Evolutionary conservation across 2,113 vertebrate species (phyloP).

Genomic region (Sinocyclocheilus anshuiensis): DNA sequence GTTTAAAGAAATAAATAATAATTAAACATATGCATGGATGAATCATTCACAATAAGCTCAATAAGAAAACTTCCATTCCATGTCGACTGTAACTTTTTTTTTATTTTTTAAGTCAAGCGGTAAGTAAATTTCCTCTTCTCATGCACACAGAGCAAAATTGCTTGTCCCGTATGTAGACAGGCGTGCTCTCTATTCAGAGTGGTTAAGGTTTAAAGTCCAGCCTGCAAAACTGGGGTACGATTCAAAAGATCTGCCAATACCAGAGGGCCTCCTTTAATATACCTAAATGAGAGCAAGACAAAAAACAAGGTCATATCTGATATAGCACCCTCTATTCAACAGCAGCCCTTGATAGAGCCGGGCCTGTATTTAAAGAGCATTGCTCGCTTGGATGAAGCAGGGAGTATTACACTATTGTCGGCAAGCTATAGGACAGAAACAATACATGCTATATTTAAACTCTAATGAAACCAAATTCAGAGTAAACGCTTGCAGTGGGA

Average conservation of each 20-base stretch:
- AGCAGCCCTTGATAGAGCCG: slow-evolving; percentile 67
- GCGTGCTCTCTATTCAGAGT: background rate
- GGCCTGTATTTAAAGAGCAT: slow-evolving; percentile 65
- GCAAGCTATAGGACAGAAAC: slow-evolving; percentile 71
- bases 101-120: background rate
- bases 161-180: background rate
- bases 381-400: slow-evolving; percentile 56
- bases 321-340: slow-evolving; percentile 68
- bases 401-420: slow-evolving; percentile 66
- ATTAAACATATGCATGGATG: background rate
- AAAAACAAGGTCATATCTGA: slow-evolving; percentile 75
- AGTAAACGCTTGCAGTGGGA: slow-evolving; percentile 62
- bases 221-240: slow-evolving; percentile 39
- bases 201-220: slow-evolving; percentile 7
- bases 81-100: background rate
- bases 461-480: slow-evolving; percentile 63
- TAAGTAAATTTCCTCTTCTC: background rate
- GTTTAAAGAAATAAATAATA: background rate
- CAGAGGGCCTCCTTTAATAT: slow-evolving; percentile 63
- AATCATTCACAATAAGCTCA: background rate
- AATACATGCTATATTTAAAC: slow-evolving; percentile 77
- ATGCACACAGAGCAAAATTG: background rate
- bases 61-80: background rate
- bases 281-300: slow-evolving; percentile 67
- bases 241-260: slow-evolving; percentile 36